Percentiles rank a stretch among this genome's conserved stretches.
These are phyloP conservation scores for Frankliniella fusca DNA, from an alignment of 2,888 invertebrate species.

Conservation along the genomic window DNA sequence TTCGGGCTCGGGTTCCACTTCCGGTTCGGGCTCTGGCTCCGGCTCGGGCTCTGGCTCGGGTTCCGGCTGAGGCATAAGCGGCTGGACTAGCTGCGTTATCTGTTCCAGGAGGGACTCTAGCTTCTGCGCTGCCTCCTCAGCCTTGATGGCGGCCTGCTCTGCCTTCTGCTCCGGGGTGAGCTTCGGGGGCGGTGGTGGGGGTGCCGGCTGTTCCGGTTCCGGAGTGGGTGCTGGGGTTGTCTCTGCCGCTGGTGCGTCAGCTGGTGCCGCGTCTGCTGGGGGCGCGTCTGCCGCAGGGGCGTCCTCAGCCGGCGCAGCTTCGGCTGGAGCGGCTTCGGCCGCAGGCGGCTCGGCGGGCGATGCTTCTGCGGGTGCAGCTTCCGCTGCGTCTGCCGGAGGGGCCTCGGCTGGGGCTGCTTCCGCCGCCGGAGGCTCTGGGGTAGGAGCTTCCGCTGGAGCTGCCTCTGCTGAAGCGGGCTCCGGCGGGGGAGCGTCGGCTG, in stretches of 20 bases:
- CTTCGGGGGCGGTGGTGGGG: neutral
- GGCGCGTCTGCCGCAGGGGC: conserved; percentile 32
- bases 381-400: conserved; percentile 24
- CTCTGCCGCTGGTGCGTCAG: neutral
- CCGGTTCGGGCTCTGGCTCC: neutral
- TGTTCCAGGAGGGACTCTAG: neutral
- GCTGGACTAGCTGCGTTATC: neutral
- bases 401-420: conserved; percentile 28
- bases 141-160: conserved; percentile 32
- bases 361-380: conserved; percentile 30
- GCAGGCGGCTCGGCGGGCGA: conserved; percentile 29
- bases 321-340: neutral
- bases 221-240: neutral
- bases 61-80: neutral
- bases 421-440: conserved; percentile 27
- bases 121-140: conserved; percentile 28
- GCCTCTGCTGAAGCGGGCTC: conserved; percentile 27
- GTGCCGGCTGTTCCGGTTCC: neutral
- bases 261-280: neutral
- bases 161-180: conserved; percentile 28
- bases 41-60: neutral
- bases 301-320: conserved; percentile 29
- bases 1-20: neutral
- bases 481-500: conserved; percentile 29
- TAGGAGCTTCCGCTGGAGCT: conserved; percentile 28